Conservation (phyloP, 1,140 invertebrate genomes). For the Spodoptera frugiperda region DNA sequence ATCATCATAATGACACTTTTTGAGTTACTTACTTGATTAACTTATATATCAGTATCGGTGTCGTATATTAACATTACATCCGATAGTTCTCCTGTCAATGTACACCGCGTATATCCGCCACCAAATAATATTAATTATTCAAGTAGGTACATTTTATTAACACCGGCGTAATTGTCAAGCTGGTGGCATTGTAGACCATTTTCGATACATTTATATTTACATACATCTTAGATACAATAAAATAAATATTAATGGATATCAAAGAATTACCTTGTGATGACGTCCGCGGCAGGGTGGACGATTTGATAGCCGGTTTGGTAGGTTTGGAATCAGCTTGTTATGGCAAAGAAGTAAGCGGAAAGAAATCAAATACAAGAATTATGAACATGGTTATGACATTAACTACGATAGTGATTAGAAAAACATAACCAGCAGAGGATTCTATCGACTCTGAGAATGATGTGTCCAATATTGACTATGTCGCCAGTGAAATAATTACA, state of each 20-base stretch:
- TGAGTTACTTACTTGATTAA: no score
- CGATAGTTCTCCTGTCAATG: background rate
- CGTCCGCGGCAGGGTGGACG: constrained; percentile 95
- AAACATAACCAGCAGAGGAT: constrained; percentile 53
- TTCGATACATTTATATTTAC: constrained; percentile 29
- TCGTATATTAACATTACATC: background rate
- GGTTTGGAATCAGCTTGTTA: constrained; percentile 95
- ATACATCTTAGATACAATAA: no score
- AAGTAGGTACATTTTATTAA: constrained; percentile 10
- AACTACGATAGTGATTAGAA: constrained; percentile 73
- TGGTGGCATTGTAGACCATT: constrained; percentile 42
- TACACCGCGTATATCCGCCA: background rate
- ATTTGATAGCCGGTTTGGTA: constrained; percentile 97
- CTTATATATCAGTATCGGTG: no score
- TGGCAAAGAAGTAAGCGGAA: constrained; percentile 85
- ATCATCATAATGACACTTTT: no score
- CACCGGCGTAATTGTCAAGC: constrained; percentile 26
- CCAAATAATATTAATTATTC: background rate
- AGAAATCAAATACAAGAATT: constrained; percentile 85
- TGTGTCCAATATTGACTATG: constrained; percentile 26
- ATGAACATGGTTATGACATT: constrained; percentile 83
- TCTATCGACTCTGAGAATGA: constrained; percentile 47
- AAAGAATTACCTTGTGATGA: constrained; percentile 95
- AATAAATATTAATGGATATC: constrained; percentile 58
- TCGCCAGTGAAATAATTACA: background rate